A percentile compares a stretch with the other conserved stretches of the same genome.
Conservation (phyloP, 1,140 invertebrate species). For the Drusus annulatus region DNA sequence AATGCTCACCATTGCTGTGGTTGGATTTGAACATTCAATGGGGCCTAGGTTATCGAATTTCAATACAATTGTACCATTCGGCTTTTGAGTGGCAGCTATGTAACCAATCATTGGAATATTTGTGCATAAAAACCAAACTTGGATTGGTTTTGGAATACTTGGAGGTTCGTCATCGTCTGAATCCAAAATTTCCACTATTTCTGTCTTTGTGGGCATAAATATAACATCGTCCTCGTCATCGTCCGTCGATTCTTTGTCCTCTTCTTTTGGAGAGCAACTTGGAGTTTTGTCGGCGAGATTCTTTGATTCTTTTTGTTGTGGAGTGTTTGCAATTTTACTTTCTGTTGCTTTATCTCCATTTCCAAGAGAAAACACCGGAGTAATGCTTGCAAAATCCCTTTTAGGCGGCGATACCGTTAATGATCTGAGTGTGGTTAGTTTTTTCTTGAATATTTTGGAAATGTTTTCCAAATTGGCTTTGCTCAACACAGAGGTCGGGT, state of each 20-base stretch:
- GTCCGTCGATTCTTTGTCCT: background rate
- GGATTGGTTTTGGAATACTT: background rate
- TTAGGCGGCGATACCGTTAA: background rate
- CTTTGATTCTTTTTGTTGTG: too few species aligned
- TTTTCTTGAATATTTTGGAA: background rate
- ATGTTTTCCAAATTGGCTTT: background rate
- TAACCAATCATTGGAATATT: slow-evolving; percentile 40
- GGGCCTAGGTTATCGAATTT: slow-evolving; percentile 23
- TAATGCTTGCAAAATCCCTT: background rate
- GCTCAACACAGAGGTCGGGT: background rate
- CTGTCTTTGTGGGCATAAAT: slow-evolving; percentile 30
- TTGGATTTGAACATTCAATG: slow-evolving; percentile 12
- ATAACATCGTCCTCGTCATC: slow-evolving; percentile 50
- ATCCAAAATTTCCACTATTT: slow-evolving; percentile 50
- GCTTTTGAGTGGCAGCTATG: slow-evolving; percentile 3
- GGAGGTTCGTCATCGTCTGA: slow-evolving; percentile 28
- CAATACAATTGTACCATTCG: background rate
- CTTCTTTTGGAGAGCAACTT: too few species aligned
- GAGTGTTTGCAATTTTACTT: too few species aligned
- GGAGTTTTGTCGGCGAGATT: too few species aligned
- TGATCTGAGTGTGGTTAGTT: background rate
- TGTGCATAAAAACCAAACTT: slow-evolving; percentile 39
- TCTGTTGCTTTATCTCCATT: too few species aligned
- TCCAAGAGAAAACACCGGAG: background rate
- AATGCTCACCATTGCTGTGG: slow-evolving; percentile 29